phyloP scores from a whole-genome alignment of 2,113 vertebrate species.

The Onychorhynchus coronatus region DNA sequence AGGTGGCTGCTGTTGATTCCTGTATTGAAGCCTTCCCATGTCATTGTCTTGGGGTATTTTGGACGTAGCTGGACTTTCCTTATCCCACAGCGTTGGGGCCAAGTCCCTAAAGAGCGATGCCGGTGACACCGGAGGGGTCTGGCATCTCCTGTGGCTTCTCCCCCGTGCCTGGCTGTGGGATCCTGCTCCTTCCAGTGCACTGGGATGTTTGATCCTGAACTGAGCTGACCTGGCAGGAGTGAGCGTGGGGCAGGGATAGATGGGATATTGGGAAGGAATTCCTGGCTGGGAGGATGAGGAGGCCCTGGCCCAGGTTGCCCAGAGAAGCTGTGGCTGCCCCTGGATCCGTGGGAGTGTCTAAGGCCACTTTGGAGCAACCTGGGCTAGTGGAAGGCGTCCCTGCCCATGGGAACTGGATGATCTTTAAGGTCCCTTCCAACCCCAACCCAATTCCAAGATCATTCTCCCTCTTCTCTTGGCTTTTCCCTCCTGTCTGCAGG shows the following conservation, averaged over 20 bases:
- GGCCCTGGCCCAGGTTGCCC: too few relatives aligned
- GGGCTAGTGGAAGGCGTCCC: not conserved
- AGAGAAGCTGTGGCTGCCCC: not conserved
- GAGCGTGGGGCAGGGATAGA: not conserved
- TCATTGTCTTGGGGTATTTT: not conserved
- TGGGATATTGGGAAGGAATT: too few relatives aligned
- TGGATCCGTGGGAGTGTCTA: not conserved
- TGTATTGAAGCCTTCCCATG: not conserved
- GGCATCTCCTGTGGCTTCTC: not conserved
- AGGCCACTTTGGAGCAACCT: not conserved
- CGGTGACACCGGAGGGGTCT: not conserved
- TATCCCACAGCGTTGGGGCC: not conserved
- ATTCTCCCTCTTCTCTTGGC: fast-evolving
- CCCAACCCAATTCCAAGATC: not conserved
- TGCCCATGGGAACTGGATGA: not conserved
- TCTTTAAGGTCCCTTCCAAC: not conserved
- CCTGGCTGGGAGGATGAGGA: too few relatives aligned
- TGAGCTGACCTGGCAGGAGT: fast-evolving
- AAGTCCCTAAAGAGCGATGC: fast-evolving
- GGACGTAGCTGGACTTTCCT: not conserved
- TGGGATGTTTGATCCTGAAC: not conserved
- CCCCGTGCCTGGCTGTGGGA: fast-evolving
- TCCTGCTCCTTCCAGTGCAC: not conserved
- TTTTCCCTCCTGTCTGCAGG: fast-evolving
- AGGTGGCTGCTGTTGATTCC: not conserved